phyloP scores from a whole-genome alignment of 2,113 vertebrate species.

The Labrus mixtus region DNA sequence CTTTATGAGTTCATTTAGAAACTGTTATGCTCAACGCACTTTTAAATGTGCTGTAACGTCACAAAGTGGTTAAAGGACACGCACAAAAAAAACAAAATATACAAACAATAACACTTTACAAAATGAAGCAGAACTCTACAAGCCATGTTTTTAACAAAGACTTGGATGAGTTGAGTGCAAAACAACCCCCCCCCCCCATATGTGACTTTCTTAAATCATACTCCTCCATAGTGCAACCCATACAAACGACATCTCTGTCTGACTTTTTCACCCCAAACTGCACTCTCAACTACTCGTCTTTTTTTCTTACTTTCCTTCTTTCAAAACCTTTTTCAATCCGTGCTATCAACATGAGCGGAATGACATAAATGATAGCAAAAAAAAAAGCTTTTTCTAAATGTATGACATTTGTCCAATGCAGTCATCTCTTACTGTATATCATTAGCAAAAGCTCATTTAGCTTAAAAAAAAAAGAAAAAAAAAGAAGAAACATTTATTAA shows the following conservation, averaged over 20 bases:
- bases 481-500: neutral
- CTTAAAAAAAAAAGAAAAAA: too few species aligned
- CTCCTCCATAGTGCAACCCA: conserved; percentile 76
- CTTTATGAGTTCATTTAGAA: neutral
- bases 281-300: neutral
- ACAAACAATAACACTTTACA: conserved; percentile 68
- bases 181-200: conserved; percentile 38
- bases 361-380: conserved; percentile 15
- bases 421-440: conserved; percentile 1
- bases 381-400: neutral
- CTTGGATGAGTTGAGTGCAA: conserved; percentile 80
- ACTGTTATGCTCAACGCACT: neutral
- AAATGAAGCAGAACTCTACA: conserved; percentile 61
- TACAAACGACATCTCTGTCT: conserved; percentile 34
- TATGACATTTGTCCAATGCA: conserved; percentile 10
- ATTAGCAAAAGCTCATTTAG: conserved; percentile 8
- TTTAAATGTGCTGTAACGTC: conserved; percentile 24
- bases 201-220: conserved; percentile 49
- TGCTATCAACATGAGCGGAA: conserved; percentile 1
- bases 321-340: too few species aligned
- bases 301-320: neutral
- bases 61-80: conserved; percentile 68
- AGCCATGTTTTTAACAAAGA: conserved; percentile 78
- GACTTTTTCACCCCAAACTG: conserved; percentile 37
- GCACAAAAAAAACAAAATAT: conserved; percentile 57